phyloP scores from a whole-genome alignment of 2,113 vertebrate species.

The Cathartes aura region DNA sequence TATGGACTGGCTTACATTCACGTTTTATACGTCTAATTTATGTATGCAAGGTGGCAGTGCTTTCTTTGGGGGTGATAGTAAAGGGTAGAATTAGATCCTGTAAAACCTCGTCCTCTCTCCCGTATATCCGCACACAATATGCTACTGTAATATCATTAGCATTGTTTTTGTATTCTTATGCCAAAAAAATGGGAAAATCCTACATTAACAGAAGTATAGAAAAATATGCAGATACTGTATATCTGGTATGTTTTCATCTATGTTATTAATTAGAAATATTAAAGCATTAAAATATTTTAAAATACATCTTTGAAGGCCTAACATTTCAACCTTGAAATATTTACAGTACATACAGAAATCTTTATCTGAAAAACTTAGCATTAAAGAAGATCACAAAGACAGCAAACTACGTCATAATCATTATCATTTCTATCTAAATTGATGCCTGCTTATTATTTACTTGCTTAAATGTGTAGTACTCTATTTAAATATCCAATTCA shows the following conservation, averaged over 20 bases:
- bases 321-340: not conserved
- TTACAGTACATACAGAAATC: not conserved
- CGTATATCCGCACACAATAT: not conserved
- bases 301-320: not conserved
- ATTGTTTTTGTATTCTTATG: not conserved
- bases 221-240: not conserved
- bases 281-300: not conserved
- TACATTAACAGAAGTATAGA: not conserved
- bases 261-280: not conserved
- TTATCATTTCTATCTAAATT: not conserved
- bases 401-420: not conserved
- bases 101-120: not conserved
- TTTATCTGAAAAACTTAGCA: not conserved
- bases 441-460: not conserved
- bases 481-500: not conserved
- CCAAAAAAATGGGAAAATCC: not conserved
- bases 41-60: not conserved
- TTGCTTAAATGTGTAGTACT: not conserved
- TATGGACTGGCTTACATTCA: not conserved
- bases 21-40: not conserved
- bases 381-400: not conserved
- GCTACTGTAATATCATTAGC: not conserved
- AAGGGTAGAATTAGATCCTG: not conserved
- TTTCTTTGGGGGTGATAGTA: not conserved
- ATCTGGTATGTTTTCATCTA: not conserved